Percentiles rank a stretch among this genome's conserved stretches.
phyloP scores from a whole-genome alignment of 2,888 invertebrate genomes.

The Ophraella communa region DNA sequence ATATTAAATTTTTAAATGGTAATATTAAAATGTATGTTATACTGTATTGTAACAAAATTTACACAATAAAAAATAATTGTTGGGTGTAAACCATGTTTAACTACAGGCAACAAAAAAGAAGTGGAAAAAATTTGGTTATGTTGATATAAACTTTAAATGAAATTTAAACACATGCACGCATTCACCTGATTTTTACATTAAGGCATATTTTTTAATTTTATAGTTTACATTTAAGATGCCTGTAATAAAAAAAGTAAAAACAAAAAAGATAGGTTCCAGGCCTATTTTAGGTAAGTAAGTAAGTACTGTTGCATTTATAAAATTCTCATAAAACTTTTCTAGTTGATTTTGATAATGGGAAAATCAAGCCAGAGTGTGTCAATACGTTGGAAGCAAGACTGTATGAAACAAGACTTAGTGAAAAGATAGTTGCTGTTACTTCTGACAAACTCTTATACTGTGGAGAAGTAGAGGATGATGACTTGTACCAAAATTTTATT shows the following conservation, averaged over 20 bases:
- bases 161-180: neutral
- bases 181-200: neutral
- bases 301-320: neutral
- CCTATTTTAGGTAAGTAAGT: slow-evolving; percentile 43
- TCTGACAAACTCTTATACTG: slow-evolving; percentile 48
- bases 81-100: no score
- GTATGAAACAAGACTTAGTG: slow-evolving; percentile 38
- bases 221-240: slow-evolving; percentile 29
- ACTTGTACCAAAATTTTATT: slow-evolving; percentile 48
- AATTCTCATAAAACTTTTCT: slow-evolving; percentile 20
- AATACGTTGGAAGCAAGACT: slow-evolving; percentile 42
- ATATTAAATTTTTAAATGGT: no score
- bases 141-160: no score
- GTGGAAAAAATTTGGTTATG: neutral
- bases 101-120: no score
- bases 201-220: neutral
- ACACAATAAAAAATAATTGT: no score
- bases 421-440: slow-evolving; percentile 43
- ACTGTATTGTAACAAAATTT: no score
- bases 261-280: slow-evolving; percentile 21
- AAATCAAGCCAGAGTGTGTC: slow-evolving; percentile 41
- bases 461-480: slow-evolving; percentile 43
- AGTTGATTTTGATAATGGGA: slow-evolving; percentile 52
- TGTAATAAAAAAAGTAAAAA: slow-evolving; percentile 27
- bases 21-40: no score